Evolutionary conservation across 53 echinoderm and acorn worm species (phyloP).

Genomic region (Hippasteria phrygiana): DNA sequence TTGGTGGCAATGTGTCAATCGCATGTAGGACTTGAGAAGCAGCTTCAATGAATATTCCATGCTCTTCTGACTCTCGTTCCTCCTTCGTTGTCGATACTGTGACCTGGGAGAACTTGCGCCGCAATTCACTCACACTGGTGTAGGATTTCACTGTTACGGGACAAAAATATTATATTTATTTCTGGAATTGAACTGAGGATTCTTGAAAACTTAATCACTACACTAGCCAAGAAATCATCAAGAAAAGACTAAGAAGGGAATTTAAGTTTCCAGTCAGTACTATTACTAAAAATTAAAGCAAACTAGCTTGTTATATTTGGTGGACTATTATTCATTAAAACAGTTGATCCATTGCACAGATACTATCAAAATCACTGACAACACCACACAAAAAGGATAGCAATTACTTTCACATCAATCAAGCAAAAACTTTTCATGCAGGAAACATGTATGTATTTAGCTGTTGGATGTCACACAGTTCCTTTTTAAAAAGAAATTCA

Average conservation of each 20-base stretch:
- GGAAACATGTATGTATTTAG: not conserved
- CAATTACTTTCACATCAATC: conserved; percentile 1
- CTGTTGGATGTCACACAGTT: not conserved
- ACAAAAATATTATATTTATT: not conserved
- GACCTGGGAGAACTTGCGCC: conserved; percentile 58
- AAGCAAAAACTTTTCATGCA: conserved; percentile 4
- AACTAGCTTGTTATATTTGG: too few species aligned
- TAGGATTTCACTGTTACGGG: conserved; percentile 29
- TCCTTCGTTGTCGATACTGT: conserved; percentile 42
- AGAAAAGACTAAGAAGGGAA: not conserved
- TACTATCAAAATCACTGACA: not conserved
- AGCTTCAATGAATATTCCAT: not conserved
- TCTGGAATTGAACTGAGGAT: not conserved
- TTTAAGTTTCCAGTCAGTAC: too few species aligned
- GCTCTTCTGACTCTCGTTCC: conserved; percentile 47
- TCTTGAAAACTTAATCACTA: not conserved
- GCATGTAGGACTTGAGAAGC: not conserved
- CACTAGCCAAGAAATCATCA: not conserved
- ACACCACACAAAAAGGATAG: not conserved
- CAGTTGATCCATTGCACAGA: not conserved
- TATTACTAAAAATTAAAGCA: not conserved
- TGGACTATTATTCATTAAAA: not conserved
- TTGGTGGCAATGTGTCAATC: conserved; percentile 24
- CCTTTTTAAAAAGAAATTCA: not conserved
- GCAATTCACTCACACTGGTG: conserved; percentile 62